These are phyloP conservation scores for Ceratina japonica DNA, from an alignment of 1,140 invertebrate species.

Conservation along the genomic window DNA sequence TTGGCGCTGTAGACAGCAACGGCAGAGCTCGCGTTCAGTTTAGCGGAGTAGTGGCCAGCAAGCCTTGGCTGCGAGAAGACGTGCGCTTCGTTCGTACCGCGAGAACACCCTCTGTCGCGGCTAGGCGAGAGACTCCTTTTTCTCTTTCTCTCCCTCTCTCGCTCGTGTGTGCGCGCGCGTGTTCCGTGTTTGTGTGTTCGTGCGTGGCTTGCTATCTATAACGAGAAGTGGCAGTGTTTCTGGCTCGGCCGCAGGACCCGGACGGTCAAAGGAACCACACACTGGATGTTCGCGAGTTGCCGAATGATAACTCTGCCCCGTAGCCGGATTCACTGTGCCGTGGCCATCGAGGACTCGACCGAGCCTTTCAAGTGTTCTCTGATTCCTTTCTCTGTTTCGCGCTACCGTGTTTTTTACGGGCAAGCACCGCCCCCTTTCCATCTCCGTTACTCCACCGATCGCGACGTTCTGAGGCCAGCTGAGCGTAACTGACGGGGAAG, in stretches of 20 bases:
- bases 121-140: constrained; percentile 64
- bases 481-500: constrained; percentile 53
- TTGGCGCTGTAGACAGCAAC: constrained; percentile 39
- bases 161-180: constrained; percentile 38
- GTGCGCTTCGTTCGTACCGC: constrained; percentile 61
- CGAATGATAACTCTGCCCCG: constrained; percentile 16
- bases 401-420: constrained; percentile 33
- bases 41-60: constrained; percentile 66
- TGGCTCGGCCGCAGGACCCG: constrained; percentile 39
- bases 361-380: constrained; percentile 29
- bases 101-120: constrained; percentile 61
- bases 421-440: constrained; percentile 41
- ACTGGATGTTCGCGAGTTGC: background rate
- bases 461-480: constrained; percentile 47
- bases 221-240: constrained; percentile 43
- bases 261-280: constrained; percentile 25
- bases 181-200: constrained; percentile 38
- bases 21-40: constrained; percentile 5
- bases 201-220: constrained; percentile 29
- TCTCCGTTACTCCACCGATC: background rate
- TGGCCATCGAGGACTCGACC: constrained; percentile 32
- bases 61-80: constrained; percentile 70
- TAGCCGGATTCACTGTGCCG: constrained; percentile 28
- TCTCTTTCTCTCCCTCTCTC: constrained; percentile 42
- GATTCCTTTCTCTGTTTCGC: constrained; percentile 46